phyloP scores from a whole-genome alignment of 37 sponge, comb jelly and placozoan genomes.

The Chondrosia reniformis region DNA sequence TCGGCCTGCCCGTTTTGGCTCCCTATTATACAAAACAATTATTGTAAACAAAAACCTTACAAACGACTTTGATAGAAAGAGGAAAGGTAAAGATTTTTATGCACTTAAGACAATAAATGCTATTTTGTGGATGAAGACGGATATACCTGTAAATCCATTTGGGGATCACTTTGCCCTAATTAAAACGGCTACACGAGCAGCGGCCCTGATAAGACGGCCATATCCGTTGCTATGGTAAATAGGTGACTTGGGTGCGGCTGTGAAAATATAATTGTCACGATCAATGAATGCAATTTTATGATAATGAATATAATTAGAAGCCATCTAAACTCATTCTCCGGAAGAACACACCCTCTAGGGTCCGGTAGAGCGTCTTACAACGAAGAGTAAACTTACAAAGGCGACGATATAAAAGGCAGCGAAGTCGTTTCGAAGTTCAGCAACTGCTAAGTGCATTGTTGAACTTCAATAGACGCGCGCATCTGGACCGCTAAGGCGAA shows the following conservation, averaged over 20 bases:
- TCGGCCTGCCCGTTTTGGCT: not conserved
- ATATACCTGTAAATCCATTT: too few species aligned
- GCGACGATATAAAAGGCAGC: not conserved
- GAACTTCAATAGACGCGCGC: conserved; percentile 3
- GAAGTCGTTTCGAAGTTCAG: not conserved
- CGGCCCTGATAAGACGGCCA: not conserved
- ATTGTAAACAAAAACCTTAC: too few species aligned
- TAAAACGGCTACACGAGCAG: not conserved
- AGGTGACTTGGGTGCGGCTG: not conserved
- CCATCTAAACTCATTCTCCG: not conserved
- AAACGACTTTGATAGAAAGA: too few species aligned
- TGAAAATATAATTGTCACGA: not conserved
- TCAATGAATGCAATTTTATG: not conserved
- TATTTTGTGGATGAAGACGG: too few species aligned
- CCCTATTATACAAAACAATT: not conserved
- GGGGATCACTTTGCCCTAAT: too few species aligned
- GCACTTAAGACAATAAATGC: too few species aligned
- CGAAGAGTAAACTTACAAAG: not conserved
- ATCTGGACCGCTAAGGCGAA: not conserved
- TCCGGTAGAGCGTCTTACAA: not conserved
- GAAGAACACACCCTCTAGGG: not conserved
- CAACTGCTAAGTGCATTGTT: not conserved
- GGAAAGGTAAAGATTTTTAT: too few species aligned
- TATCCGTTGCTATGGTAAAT: not conserved
- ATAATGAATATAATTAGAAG: not conserved